These are phyloP conservation scores for Hemistola chrysoprasaria DNA, from an alignment of 2,888 invertebrate species.

Conservation along the genomic window DNA sequence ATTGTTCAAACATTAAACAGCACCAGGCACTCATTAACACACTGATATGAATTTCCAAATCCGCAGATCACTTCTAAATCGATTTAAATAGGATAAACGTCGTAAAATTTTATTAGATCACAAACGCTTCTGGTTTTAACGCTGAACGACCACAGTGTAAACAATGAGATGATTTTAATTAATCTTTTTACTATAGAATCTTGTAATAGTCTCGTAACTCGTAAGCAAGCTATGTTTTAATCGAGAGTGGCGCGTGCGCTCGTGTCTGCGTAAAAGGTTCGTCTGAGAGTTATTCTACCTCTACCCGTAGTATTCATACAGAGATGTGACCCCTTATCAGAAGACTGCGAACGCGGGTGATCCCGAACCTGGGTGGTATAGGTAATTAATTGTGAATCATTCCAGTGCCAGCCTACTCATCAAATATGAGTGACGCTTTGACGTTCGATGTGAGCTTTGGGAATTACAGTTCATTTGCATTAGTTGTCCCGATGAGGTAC, in stretches of 20 bases:
- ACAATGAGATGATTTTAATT: slow-evolving; percentile 50
- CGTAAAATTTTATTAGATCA: slow-evolving; percentile 54
- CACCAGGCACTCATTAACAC: slow-evolving; percentile 25
- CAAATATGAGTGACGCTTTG: slow-evolving; percentile 11
- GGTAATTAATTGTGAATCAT: slow-evolving; percentile 18
- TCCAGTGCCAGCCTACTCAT: slow-evolving; percentile 8
- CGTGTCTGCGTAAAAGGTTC: slow-evolving; percentile 15
- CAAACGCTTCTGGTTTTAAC: slow-evolving; percentile 39
- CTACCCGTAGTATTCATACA: slow-evolving; percentile 6
- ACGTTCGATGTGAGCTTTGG: slow-evolving; percentile 12
- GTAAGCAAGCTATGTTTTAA: slow-evolving; percentile 15
- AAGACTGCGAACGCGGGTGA: slow-evolving; percentile 11
- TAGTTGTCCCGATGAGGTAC: background rate
- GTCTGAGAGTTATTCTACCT: slow-evolving; percentile 14
- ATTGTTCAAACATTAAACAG: slow-evolving; percentile 39
- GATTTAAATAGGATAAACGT: slow-evolving; percentile 43
- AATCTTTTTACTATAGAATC: slow-evolving; percentile 27
- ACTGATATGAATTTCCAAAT: slow-evolving; percentile 23
- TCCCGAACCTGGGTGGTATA: slow-evolving; percentile 10
- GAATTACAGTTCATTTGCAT: slow-evolving; percentile 11
- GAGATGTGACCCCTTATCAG: slow-evolving; percentile 29
- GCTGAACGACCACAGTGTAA: slow-evolving; percentile 50
- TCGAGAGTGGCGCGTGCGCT: slow-evolving; percentile 21
- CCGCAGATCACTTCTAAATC: slow-evolving; percentile 38
- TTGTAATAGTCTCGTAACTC: too few relatives aligned